Evolutionary conservation across 2,797 vertebrate genomes (phyloP).

Genomic region (Cossypha caffra): DNA sequence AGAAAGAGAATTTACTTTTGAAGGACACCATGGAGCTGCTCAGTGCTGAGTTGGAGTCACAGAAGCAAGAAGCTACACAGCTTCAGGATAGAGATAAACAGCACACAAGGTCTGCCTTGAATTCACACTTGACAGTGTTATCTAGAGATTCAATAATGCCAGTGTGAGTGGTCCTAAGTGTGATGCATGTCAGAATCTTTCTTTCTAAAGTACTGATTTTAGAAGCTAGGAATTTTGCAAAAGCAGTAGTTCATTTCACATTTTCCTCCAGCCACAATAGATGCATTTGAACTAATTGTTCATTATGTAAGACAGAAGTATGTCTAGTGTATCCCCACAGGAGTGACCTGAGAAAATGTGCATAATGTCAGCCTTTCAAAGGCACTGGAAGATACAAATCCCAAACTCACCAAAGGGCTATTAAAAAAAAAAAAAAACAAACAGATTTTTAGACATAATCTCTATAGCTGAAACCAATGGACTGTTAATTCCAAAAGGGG

Average conservation of each 20-base stretch:
- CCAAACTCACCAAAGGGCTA: not conserved
- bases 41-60: constrained; percentile 81
- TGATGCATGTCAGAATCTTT: not conserved
- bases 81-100: constrained; percentile 83
- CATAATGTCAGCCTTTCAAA: not conserved
- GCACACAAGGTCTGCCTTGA: constrained; percentile 74
- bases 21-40: constrained; percentile 81
- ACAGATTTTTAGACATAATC: accelerated
- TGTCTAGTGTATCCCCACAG: not conserved
- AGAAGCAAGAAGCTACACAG: constrained; percentile 83
- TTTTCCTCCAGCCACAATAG: not conserved
- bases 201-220: not conserved
- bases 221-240: not conserved
- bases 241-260: not conserved
- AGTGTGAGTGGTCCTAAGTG: not conserved
- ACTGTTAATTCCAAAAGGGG: not conserved
- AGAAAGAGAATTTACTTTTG: constrained; percentile 84
- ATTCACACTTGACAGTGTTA: not conserved
- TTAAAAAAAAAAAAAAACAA: not conserved
- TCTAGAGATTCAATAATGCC: not conserved
- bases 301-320: not conserved
- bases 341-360: not conserved
- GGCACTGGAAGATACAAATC: not conserved
- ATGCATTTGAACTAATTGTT: not conserved
- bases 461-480: not conserved